Conservation (phyloP, 2,888 invertebrate species). For the Amphipyra tragopoginis region DNA sequence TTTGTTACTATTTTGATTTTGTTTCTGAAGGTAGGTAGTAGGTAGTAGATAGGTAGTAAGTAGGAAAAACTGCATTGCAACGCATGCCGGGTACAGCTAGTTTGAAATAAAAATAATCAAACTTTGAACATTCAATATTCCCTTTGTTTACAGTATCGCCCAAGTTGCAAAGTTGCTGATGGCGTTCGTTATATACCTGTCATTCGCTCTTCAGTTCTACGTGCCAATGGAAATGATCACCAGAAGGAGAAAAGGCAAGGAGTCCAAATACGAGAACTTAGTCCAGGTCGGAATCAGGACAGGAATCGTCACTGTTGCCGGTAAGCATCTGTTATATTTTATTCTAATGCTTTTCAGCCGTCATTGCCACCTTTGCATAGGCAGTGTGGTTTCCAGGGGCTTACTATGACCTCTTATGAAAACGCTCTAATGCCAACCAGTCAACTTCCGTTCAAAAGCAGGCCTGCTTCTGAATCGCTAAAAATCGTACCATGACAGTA, state of each 20-base stretch:
- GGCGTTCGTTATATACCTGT: constrained; percentile 96
- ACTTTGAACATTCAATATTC: neutral
- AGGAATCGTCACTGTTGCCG: constrained; percentile 77
- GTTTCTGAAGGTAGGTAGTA: too few species aligned
- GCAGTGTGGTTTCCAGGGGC: neutral
- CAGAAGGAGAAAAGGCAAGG: constrained; percentile 89
- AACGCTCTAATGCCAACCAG: too few species aligned
- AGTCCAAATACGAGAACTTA: constrained; percentile 84
- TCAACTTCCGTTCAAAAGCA: too few species aligned
- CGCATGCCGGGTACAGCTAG: too few species aligned
- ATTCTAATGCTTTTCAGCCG: neutral
- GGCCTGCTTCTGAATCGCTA: too few species aligned
- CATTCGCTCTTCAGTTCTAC: constrained; percentile 97
- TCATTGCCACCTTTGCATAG: neutral
- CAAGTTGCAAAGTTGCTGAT: constrained; percentile 95
- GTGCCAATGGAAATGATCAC: constrained; percentile 97
- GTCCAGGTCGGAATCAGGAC: constrained; percentile 87
- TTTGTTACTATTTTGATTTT: too few species aligned
- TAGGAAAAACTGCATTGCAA: too few species aligned
- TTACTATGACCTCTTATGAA: too few species aligned
- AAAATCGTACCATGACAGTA: too few species aligned
- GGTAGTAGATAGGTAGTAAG: too few species aligned
- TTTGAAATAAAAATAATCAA: too few species aligned
- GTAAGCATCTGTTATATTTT: constrained; percentile 62
- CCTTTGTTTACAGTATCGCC: constrained; percentile 90